phyloP scores from a whole-genome alignment of 2,888 invertebrate species.

The Belgica antarctica region DNA sequence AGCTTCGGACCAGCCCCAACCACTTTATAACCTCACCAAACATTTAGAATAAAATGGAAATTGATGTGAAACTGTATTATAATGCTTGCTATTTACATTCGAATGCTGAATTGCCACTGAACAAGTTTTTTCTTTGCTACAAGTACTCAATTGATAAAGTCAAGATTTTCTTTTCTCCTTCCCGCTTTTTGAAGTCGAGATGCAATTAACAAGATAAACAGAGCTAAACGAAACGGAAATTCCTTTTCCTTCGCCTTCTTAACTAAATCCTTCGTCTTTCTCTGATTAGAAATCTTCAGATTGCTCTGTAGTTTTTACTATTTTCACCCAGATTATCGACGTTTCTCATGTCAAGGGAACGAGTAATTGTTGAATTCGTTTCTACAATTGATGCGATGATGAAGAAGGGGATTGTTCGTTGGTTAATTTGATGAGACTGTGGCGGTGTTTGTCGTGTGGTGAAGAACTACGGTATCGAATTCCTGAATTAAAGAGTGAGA shows the following conservation, averaged over 20 bases:
- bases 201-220: conserved; percentile 43
- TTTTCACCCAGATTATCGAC: conserved; percentile 13
- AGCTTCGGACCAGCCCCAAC: too few relatives aligned
- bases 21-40: too few relatives aligned
- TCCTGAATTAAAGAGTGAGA: too few relatives aligned
- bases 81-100: background rate
- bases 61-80: background rate
- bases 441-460: too few relatives aligned
- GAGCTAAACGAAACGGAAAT: background rate
- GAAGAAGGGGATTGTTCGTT: too few relatives aligned
- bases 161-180: background rate
- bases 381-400: too few relatives aligned
- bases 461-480: too few relatives aligned
- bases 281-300: background rate
- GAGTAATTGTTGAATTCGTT: background rate
- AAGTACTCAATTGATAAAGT: background rate
- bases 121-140: background rate
- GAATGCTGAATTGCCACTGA: background rate
- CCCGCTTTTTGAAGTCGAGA: background rate
- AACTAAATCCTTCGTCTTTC: background rate
- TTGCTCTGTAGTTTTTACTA: background rate
- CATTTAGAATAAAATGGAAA: too few relatives aligned
- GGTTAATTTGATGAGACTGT: too few relatives aligned
- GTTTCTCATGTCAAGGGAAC: background rate
- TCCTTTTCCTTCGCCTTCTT: background rate